phyloP scores from a whole-genome alignment of 2,888 invertebrate species.

The Pogonocherus hispidulus region DNA sequence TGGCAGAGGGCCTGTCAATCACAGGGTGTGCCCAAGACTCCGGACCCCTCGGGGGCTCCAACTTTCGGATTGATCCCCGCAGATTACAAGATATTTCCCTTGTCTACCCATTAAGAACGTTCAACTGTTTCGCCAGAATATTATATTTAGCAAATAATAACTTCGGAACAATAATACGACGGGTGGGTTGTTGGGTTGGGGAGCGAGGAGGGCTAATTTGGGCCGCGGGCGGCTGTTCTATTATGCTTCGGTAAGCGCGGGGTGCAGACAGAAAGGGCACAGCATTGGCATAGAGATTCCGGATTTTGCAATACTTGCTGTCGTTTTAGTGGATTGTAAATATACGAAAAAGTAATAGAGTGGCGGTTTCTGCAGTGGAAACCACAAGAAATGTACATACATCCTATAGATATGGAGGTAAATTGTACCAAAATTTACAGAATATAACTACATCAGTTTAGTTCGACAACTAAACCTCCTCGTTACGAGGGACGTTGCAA shows the following conservation, averaged over 20 bases:
- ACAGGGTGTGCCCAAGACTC: conserved; percentile 45
- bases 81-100: conserved; percentile 64
- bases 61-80: conserved; percentile 62
- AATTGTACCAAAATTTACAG: too few species aligned
- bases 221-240: conserved; percentile 32
- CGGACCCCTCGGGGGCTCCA: conserved; percentile 58
- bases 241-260: background rate
- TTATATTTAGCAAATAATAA: conserved; percentile 52
- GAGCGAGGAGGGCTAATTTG: conserved; percentile 45
- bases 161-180: conserved; percentile 50
- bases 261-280: background rate
- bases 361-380: too few species aligned
- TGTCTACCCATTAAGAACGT: conserved; percentile 53
- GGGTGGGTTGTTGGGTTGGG: conserved; percentile 24
- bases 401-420: too few species aligned
- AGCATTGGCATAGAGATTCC: too few species aligned
- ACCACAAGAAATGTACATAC: too few species aligned
- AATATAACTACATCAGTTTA: too few species aligned
- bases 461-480: too few species aligned
- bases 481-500: too few species aligned
- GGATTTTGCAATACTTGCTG: too few species aligned
- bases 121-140: conserved; percentile 43
- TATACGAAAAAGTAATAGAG: too few species aligned
- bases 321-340: too few species aligned
- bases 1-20: conserved; percentile 49